Evolutionary conservation across 2,113 vertebrate genomes (phyloP).

Genomic region (Manacus vitellinus): DNA sequence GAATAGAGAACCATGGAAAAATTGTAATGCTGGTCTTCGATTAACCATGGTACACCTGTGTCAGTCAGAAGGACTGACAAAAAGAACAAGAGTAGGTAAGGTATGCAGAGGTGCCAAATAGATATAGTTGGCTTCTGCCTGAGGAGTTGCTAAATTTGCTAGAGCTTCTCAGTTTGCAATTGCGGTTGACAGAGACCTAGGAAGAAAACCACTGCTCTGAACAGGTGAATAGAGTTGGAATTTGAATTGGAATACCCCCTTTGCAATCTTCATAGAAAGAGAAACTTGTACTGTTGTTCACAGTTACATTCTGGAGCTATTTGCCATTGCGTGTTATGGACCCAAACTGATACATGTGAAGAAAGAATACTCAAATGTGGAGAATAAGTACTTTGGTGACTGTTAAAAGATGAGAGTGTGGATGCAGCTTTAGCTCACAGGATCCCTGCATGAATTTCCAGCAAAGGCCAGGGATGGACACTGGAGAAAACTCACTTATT

Average conservation of each 20-base stretch:
- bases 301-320: neutral
- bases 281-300: neutral
- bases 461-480: neutral
- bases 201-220: neutral
- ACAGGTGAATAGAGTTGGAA: neutral
- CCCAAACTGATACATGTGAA: neutral
- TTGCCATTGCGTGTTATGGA: neutral
- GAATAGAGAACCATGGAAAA: neutral
- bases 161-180: neutral
- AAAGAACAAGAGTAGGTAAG: neutral
- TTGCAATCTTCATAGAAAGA: neutral
- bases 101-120: neutral
- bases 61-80: neutral
- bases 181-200: neutral
- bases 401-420: neutral
- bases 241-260: neutral
- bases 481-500: neutral
- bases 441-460: neutral
- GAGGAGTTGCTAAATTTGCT: accelerated
- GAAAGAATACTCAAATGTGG: neutral
- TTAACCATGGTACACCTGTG: neutral
- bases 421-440: neutral
- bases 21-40: neutral
- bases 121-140: neutral
- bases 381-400: neutral